Percentiles rank a stretch among this genome's conserved stretches.
phyloP scores from a whole-genome alignment of 2,888 invertebrate genomes.

The Argyresthia albistria region DNA sequence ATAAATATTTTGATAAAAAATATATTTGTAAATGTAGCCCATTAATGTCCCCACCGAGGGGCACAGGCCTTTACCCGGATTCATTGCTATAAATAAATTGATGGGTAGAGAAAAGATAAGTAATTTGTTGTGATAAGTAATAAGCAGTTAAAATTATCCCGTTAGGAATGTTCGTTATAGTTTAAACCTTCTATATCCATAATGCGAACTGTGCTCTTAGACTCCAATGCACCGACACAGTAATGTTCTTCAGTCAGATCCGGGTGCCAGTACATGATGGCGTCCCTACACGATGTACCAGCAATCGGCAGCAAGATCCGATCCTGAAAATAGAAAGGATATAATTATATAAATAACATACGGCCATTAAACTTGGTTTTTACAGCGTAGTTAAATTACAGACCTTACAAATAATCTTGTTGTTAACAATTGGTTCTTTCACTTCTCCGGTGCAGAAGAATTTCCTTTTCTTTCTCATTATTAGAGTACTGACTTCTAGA shows the following conservation, averaged over 20 bases:
- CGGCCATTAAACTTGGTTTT: background rate
- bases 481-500: constrained; percentile 54
- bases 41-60: no score
- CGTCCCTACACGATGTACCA: constrained; percentile 56
- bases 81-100: no score
- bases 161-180: no score
- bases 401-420: constrained; percentile 65
- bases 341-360: background rate
- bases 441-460: constrained; percentile 64
- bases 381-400: background rate
- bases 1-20: no score
- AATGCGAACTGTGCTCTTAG: constrained; percentile 49
- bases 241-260: constrained; percentile 61
- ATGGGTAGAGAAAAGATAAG: no score
- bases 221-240: constrained; percentile 58
- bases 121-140: no score
- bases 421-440: constrained; percentile 62
- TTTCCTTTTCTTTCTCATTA: constrained; percentile 62
- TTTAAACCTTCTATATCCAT: constrained; percentile 53
- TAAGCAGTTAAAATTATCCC: no score
- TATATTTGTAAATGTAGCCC: no score
- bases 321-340: constrained; percentile 28
- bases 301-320: constrained; percentile 59
- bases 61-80: no score
- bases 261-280: constrained; percentile 66